A percentile compares a stretch with the other conserved stretches of the same genome.
phyloP scores from a whole-genome alignment of 2,797 vertebrate species.

The Myotis findleyi region DNA sequence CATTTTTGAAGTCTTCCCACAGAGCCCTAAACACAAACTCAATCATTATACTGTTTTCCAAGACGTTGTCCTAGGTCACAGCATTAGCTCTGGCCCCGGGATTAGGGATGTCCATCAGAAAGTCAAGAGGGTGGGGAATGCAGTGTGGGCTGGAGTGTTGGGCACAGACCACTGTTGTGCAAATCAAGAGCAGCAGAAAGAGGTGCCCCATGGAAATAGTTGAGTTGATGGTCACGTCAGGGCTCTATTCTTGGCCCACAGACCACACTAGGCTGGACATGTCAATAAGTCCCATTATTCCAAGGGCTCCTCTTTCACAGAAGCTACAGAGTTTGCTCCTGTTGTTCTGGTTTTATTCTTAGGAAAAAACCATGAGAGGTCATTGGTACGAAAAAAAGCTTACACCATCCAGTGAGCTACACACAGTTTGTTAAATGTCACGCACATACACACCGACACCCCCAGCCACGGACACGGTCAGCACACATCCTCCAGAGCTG shows the following conservation, averaged over 20 bases:
- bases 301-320: not conserved
- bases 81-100: not conserved
- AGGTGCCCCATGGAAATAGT: accelerated
- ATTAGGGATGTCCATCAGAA: not conserved
- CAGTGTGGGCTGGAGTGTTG: accelerated
- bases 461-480: accelerated
- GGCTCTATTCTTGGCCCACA: too few relatives aligned
- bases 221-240: too few relatives aligned
- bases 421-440: not conserved
- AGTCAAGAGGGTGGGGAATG: not conserved
- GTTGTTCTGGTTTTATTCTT: not conserved
- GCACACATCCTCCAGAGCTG: not conserved
- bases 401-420: accelerated
- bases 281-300: accelerated
- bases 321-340: not conserved
- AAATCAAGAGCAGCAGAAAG: not conserved
- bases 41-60: accelerated
- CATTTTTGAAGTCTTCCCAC: not conserved
- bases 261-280: accelerated
- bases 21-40: accelerated
- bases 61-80: not conserved
- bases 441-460: accelerated
- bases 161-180: accelerated
- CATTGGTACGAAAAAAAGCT: not conserved
- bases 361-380: too few relatives aligned